Evolutionary conservation across 2,797 vertebrate species (phyloP), one percentile per base, ranked within the genome.

Genomic region (Carcharodon carcharias): DNA sequence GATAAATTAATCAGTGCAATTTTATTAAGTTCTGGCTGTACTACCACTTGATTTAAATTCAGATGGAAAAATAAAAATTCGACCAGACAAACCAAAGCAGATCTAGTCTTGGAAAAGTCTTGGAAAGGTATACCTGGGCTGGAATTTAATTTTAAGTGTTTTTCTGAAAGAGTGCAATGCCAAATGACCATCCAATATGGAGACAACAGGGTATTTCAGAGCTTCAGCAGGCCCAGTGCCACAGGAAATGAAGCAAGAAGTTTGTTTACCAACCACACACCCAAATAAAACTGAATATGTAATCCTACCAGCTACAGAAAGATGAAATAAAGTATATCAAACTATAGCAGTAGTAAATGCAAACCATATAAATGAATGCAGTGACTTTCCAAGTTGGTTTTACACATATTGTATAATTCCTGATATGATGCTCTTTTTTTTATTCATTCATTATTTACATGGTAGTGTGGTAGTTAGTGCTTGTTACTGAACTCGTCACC

Each of bases 161-260:
- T 56, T 95, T 50, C 16, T 35, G 45, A 71, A 50, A 50, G 9
- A 23, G 12, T 56, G 67, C 50, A 50, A 54, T 35, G 50, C 69
- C 67, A 77, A 95, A 95, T 56, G 45, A 95, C 71, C 12, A 23
- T 0, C 69, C 94, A 77, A 73, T 11, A 40, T 40, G 31, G 11
- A 58, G 54, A 50, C 87, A 92, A 92, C 35, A 95, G 31, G 40
- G 50, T 18, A n/a, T 95, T 71, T 58, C 16, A 56, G 16, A 71
- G 11, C 26, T 50, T 56, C 50, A 95, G 28, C 31, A 73, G 45
- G 12, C 50, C 50, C 31, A 71, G 8, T 50, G 65, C 40, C 94
- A 95, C 7, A 95, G 45, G 94, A 95, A 95, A 95, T 50, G 45
- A 95, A 94, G 92, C 63, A 67, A 94, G 61, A 69, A 11, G 23